Conservation (phyloP, 2,113 vertebrate species). For the Sylvia atricapilla region DNA sequence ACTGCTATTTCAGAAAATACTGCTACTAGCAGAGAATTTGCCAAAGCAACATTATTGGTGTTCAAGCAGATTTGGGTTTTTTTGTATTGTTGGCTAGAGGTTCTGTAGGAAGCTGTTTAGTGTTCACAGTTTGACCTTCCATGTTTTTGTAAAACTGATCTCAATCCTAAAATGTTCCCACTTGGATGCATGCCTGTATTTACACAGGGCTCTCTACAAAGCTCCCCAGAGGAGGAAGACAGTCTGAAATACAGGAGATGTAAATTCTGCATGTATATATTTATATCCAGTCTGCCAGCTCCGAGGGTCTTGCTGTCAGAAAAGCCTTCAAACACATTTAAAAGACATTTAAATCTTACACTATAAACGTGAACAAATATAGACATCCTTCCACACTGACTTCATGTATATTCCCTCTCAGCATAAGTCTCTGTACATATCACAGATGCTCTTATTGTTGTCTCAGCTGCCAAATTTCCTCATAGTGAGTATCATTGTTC, state of each 20-base stretch:
- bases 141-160: background rate
- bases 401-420: background rate
- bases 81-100: background rate
- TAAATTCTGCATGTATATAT: background rate
- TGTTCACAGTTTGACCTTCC: background rate
- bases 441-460: background rate
- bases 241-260: background rate
- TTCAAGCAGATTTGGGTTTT: background rate
- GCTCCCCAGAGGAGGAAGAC: background rate
- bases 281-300: background rate
- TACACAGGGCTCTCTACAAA: background rate
- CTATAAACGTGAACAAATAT: background rate
- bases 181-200: background rate
- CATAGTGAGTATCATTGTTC: background rate
- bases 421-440: background rate
- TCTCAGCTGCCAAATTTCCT: background rate
- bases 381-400: background rate
- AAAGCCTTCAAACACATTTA: background rate
- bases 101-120: background rate
- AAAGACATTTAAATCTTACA: background rate
- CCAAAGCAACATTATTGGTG: background rate
- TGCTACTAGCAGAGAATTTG: background rate
- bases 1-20: constrained; percentile 17
- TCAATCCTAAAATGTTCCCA: background rate
- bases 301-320: background rate